Conservation (phyloP, 2,888 invertebrate species). For the Cepaea hortensis region DNA sequence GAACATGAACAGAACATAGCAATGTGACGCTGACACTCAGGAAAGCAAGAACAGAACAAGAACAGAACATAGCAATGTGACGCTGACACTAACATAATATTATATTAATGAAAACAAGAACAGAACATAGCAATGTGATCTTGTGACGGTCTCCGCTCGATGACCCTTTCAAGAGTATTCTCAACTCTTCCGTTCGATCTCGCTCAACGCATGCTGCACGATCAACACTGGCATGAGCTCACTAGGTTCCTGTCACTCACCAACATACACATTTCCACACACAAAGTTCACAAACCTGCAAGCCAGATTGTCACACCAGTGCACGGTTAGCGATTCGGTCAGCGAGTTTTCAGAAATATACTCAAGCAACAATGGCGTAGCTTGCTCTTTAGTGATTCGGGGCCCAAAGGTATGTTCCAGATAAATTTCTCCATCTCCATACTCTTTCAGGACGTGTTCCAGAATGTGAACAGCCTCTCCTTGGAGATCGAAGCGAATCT, state of each 20-base stretch:
- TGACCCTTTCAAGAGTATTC: too few species aligned
- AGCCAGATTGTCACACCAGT: constrained; percentile 71
- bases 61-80: neutral
- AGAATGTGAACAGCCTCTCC: constrained; percentile 70
- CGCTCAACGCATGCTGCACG: neutral
- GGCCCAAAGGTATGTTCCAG: constrained; percentile 67
- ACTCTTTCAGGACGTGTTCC: constrained; percentile 66
- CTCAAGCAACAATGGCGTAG: constrained; percentile 66
- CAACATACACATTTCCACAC: too few species aligned
- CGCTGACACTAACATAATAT: too few species aligned
- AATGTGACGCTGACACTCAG: too few species aligned
- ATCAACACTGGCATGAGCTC: too few species aligned
- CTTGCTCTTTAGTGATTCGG: constrained; percentile 65
- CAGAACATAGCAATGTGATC: neutral
- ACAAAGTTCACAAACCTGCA: constrained; percentile 65
- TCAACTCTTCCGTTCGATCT: too few species aligned
- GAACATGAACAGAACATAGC: neutral
- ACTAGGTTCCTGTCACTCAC: too few species aligned
- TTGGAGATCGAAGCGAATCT: constrained; percentile 70
- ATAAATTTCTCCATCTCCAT: constrained; percentile 69
- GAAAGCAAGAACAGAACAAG: neutral
- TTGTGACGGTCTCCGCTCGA: too few species aligned
- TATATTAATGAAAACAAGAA: too few species aligned
- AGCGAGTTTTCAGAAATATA: constrained; percentile 70
- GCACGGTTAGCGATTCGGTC: constrained; percentile 70